Base-by-base conservation (phyloP, 1,140 invertebrate genomes). In the Drosophila oshimai region DNA sequence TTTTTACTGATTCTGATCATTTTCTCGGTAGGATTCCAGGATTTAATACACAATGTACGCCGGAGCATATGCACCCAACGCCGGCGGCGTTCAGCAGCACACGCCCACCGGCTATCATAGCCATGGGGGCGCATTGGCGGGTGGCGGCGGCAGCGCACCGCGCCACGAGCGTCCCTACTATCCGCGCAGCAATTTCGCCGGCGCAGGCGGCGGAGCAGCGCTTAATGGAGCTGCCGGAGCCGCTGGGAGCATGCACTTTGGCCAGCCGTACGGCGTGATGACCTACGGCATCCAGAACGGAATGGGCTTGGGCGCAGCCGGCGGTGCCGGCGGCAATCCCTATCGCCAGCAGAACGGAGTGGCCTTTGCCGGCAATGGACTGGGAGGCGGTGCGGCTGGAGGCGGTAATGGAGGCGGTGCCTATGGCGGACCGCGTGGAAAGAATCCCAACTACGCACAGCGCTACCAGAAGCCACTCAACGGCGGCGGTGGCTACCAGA, bases 391-490 rank as follows among this genome's bases (percentile, higher is more conserved):
- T n/a, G 51, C 57, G 6, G 61, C 74, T 28, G 57, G 53, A 13
- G 71, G 78, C 10, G 77, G 72, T 18, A 73, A 65, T 34, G 76
- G 62, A 7, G 62, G 54, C 36, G 46, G 70, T 13, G 89, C 68
- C 36, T 87, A 89, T 42, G 71, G 79, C 10, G 80, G 81, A n/a
- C 80, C 64, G 6, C 89, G 89, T 24, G 70, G 64, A 44, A 89
- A 89, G 36, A 89, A 86, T 70, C 84, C 89, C 9, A 90, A 67
- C 12, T 90, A 88, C 36, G 55, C 74, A 31, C 89, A 86, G 41
- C 81, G 89, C 44, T 83, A 87, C 41, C 86, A 90, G 33, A 90
- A 90, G 42, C 89, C 84, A 4, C 81, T 86, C 45, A 88, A 72
- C 39, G 74, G 80, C 9, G 74, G 64, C 18, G 68, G 78, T 20